Base-by-base conservation (phyloP, 2,113 vertebrate species). In the Neolamprologus sp. region DNA sequence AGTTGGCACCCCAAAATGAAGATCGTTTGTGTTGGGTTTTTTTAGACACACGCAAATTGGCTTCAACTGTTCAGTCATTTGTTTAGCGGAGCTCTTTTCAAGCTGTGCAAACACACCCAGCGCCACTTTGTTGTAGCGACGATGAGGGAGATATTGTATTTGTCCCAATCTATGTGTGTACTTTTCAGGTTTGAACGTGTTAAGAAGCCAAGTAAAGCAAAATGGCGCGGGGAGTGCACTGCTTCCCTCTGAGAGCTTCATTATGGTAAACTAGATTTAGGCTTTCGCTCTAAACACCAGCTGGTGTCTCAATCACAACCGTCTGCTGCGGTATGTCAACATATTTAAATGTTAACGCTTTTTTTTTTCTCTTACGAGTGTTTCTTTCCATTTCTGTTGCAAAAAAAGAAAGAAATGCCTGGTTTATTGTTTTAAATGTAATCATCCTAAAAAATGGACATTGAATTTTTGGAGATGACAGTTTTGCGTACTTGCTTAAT, bases 261-360 rank as follows among this genome's bases (percentile, higher is more conserved):
- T 93, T 93, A 95, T 86, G 88, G 84, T 93, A 92, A 94, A 94
- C 94, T 91, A 85, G 84, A 85, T 94, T 94, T 94, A 89, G 88
- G 49, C 88, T 94, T 88, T 90, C 81, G 82, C 88, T 94, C 91
- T 91, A 94, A 96, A 95, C 94, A 94, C 95, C 96, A 96, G 95
- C 94, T 95, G 95, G 85, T 73, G 60, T 95, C 93, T 96, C 94
- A 94, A 86, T 94, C 93, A 93, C 93, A 93, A 79, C 86, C 68
- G 93, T 96, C 94, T 95, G 92, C 89, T 93, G 91, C 83, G 85
- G 90, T 81, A 86, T 93, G 90, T 91, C 92, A 93, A 88, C 95
- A 93, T 92, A 90, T 92, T 93, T 91, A 87, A 73, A 90, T 82
- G 85, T 78, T 89, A 90, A 91, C 92, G 75, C 82, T 90, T 90